A percentile compares a stretch with the other conserved stretches of the same genome.
These are phyloP conservation scores for Cantharis rufa DNA, from an alignment of 2,888 invertebrate genomes.

Conservation along the genomic window DNA sequence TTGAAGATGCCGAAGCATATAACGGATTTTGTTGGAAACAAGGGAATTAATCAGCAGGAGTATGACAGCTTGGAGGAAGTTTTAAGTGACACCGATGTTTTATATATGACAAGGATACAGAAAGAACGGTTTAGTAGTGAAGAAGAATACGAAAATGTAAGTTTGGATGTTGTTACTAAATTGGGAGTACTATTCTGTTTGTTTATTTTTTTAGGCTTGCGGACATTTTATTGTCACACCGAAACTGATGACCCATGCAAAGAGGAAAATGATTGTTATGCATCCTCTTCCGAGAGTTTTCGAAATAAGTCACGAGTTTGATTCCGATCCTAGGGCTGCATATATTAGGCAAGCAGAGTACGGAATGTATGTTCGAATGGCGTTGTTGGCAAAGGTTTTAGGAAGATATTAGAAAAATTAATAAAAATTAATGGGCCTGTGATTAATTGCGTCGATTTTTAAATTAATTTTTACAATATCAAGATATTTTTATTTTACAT, in stretches of 20 bases:
- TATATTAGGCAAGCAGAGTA: slow-evolving; percentile 98
- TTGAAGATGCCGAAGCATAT: slow-evolving; percentile 92
- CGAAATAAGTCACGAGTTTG: slow-evolving; percentile 94
- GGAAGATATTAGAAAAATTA: slow-evolving; percentile 58
- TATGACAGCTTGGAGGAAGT: slow-evolving; percentile 80
- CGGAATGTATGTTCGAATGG: slow-evolving; percentile 99
- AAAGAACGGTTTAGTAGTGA: slow-evolving; percentile 84
- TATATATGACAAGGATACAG: slow-evolving; percentile 99
- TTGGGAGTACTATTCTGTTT: neutral
- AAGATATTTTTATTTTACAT: neutral
- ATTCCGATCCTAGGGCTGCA: slow-evolving; percentile 94
- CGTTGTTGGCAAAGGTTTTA: slow-evolving; percentile 88
- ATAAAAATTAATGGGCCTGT: neutral
- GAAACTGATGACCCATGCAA: slow-evolving; percentile 92
- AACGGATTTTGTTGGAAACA: slow-evolving; percentile 74
- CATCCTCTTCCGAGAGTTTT: slow-evolving; percentile 94
- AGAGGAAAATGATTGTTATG: slow-evolving; percentile 93
- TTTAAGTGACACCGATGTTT: slow-evolving; percentile 90
- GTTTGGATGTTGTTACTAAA: slow-evolving; percentile 4
- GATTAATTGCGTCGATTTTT: neutral
- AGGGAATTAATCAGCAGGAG: slow-evolving; percentile 78
- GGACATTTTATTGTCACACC: slow-evolving; percentile 92
- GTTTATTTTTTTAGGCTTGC: slow-evolving; percentile 66
- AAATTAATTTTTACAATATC: neutral
- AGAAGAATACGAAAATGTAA: slow-evolving; percentile 85